phyloP scores from a whole-genome alignment of 1,140 invertebrate species.

The Achroia grisella region DNA sequence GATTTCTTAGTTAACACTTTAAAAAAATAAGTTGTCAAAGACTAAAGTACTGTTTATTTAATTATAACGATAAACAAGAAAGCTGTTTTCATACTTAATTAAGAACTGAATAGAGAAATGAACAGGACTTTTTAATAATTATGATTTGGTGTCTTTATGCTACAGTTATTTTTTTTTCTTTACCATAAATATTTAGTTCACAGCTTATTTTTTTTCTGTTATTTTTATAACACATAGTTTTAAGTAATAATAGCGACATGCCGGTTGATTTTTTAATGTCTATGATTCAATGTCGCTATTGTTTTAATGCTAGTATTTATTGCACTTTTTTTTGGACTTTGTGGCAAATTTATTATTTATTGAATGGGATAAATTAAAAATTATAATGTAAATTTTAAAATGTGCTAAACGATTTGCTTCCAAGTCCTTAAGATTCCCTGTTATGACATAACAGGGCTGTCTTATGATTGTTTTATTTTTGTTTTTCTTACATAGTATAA shows the following conservation, averaged over 20 bases:
- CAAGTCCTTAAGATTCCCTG: slow-evolving; percentile 10
- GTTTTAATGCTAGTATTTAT: slow-evolving; percentile 18
- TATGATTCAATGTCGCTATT: slow-evolving; percentile 9
- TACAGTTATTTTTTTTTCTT: slow-evolving; percentile 30
- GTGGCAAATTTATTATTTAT: not conserved
- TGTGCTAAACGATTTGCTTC: not conserved
- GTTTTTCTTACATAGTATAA: slow-evolving; percentile 21
- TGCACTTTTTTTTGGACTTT: slow-evolving; percentile 13
- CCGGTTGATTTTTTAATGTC: not conserved
- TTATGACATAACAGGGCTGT: slow-evolving; percentile 13
- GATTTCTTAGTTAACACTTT: slow-evolving; percentile 51
- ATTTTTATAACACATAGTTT: slow-evolving; percentile 40
- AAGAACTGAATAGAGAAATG: not conserved
- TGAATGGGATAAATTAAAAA: too few relatives aligned
- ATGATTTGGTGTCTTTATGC: slow-evolving; percentile 16
- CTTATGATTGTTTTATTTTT: slow-evolving; percentile 23
- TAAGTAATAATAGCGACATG: slow-evolving; percentile 24
- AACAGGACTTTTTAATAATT: slow-evolving; percentile 5
- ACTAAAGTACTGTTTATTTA: slow-evolving; percentile 21
- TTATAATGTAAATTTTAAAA: not conserved
- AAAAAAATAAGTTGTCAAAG: slow-evolving; percentile 63
- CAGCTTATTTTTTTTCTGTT: slow-evolving; percentile 61
- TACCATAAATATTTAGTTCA: slow-evolving; percentile 37
- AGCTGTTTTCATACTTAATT: too few relatives aligned
- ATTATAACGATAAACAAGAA: not conserved